phyloP scores from a whole-genome alignment of 2,888 invertebrate species.

The Drosophila anceps region DNA sequence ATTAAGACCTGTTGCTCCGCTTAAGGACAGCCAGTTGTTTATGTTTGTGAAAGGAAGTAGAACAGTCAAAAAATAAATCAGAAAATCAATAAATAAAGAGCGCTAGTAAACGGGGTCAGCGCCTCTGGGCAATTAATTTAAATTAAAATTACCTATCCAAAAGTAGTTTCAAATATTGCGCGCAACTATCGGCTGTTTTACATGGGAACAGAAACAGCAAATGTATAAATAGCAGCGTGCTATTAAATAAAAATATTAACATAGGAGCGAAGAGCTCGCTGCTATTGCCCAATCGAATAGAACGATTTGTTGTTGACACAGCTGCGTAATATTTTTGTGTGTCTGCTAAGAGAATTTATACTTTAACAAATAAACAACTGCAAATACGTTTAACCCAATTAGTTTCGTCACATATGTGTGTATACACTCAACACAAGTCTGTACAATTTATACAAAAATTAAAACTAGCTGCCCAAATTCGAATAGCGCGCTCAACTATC shows the following conservation, averaged over 20 bases:
- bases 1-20: constrained; percentile 34
- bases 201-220: background rate
- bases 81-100: constrained; percentile 26
- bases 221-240: constrained; percentile 20
- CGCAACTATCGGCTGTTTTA: background rate
- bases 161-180: constrained; percentile 35
- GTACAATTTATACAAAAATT: background rate
- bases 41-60: constrained; percentile 55
- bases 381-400: background rate
- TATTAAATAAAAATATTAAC: constrained; percentile 3
- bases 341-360: background rate
- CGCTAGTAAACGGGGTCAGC: constrained; percentile 46
- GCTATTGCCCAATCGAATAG: constrained; percentile 17
- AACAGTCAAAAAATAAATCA: constrained; percentile 41
- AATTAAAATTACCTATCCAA: background rate
- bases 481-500: constrained; percentile 9
- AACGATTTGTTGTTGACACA: constrained; percentile 11
- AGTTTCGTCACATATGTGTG: background rate
- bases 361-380: background rate
- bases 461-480: background rate
- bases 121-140: constrained; percentile 21
- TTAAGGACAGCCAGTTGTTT: constrained; percentile 54
- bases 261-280: too few species aligned
- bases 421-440: background rate
- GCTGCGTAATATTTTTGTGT: background rate